Evolutionary conservation across 2,888 invertebrate species (phyloP).

Genomic region (Cryptus armator): DNA sequence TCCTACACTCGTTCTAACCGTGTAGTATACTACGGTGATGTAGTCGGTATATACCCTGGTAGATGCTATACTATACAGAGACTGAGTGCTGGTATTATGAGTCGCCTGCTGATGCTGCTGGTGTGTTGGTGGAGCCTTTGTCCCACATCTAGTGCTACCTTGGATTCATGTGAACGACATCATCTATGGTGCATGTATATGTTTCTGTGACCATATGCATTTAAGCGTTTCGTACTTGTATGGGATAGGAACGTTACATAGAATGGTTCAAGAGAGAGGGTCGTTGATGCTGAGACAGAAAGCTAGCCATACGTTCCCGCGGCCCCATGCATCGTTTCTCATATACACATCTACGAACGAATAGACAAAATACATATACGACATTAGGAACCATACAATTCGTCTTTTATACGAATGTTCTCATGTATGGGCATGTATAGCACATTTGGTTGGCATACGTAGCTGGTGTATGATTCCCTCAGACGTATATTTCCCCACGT

Average conservation of each 20-base stretch:
- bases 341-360: not conserved
- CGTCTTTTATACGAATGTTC: not conserved
- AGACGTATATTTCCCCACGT: constrained; percentile 72
- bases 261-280: constrained; percentile 55
- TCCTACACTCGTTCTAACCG: constrained; percentile 70
- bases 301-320: constrained; percentile 68
- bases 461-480: constrained; percentile 70
- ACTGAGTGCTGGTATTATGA: constrained; percentile 19
- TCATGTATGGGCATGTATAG: not conserved
- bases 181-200: constrained; percentile 31
- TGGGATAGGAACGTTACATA: constrained; percentile 36
- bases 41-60: constrained; percentile 16
- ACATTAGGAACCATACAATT: not conserved
- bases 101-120: not conserved
- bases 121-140: constrained; percentile 6
- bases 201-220: constrained; percentile 43
- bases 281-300: constrained; percentile 68
- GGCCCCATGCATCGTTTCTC: constrained; percentile 67
- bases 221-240: constrained; percentile 50
- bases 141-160: not conserved
- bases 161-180: constrained; percentile 23
- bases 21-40: constrained; percentile 36
- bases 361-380: not conserved
- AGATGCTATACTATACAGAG: constrained; percentile 28
- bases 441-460: not conserved